Evolutionary conservation across 2,797 vertebrate species (phyloP).

Genomic region (Mastacembelus armatus): DNA sequence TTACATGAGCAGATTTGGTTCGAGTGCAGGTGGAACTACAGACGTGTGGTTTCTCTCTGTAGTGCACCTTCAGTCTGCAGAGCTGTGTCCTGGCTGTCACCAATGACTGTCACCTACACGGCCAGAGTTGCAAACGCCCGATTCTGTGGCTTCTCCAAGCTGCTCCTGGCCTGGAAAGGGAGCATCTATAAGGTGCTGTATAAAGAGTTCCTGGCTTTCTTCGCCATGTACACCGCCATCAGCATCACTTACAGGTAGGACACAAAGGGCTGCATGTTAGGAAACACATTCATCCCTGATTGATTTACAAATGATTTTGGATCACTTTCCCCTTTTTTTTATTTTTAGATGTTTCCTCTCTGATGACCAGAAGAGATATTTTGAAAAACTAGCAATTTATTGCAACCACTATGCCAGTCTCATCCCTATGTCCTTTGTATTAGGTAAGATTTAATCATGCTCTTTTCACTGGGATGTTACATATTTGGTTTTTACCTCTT

Average conservation of each 20-base stretch:
- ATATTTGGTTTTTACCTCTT: neutral
- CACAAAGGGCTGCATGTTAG: neutral
- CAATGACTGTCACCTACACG: constrained; percentile 95
- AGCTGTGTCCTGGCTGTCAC: constrained; percentile 13
- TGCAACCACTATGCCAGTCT: constrained; percentile 94
- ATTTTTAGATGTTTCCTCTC: constrained; percentile 86
- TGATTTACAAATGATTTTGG: neutral
- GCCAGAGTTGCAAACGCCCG: constrained; percentile 92
- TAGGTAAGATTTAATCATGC: constrained; percentile 81
- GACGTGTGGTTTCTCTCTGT: neutral
- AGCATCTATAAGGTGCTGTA: constrained; percentile 97
- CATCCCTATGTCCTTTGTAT: constrained; percentile 94
- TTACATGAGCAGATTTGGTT: neutral
- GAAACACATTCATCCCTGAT: too few species aligned
- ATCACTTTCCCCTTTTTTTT: neutral
- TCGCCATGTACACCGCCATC: constrained; percentile 88
- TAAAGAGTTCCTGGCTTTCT: constrained; percentile 92
- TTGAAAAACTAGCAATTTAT: constrained; percentile 95
- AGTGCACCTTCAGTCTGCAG: constrained; percentile 9
- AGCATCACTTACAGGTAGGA: constrained; percentile 92
- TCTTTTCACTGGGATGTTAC: neutral
- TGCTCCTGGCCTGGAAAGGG: constrained; percentile 92
- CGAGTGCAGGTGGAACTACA: neutral
- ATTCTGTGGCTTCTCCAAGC: constrained; percentile 93
- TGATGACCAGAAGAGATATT: constrained; percentile 89